phyloP scores from a whole-genome alignment of 2,888 invertebrate genomes.

The Sussaba pulchella region DNA sequence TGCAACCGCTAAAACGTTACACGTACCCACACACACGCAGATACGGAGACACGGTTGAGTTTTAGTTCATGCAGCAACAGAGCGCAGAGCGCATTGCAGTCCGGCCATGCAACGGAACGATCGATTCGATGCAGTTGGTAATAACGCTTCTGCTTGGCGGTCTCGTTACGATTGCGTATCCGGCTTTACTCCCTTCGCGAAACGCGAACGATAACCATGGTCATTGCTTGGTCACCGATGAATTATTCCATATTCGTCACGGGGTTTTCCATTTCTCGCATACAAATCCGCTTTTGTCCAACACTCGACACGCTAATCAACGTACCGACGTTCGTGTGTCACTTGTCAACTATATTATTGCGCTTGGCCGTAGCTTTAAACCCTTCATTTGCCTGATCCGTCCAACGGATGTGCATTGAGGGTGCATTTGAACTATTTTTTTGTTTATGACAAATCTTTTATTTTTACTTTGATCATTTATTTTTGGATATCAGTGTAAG shows the following conservation, averaged over 20 bases:
- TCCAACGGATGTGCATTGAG: conserved; percentile 26
- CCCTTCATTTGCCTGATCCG: conserved; percentile 1
- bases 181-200: conserved; percentile 31
- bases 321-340: conserved; percentile 35
- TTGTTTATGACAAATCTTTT: too few relatives aligned
- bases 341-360: conserved; percentile 34
- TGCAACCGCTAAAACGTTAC: too few relatives aligned
- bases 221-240: too few relatives aligned
- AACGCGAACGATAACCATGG: conserved; percentile 1
- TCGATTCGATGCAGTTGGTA: conserved; percentile 66
- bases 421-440: too few relatives aligned
- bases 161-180: conserved; percentile 53
- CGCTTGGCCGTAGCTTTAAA: conserved; percentile 19
- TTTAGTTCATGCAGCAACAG: conserved; percentile 23
- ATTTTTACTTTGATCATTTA: too few relatives aligned
- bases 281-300: conserved; percentile 42
- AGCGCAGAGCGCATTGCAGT: conserved; percentile 27
- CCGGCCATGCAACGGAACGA: conserved; percentile 44
- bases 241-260: conserved; percentile 58
- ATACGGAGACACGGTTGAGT: not conserved
- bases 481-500: too few relatives aligned
- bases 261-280: conserved; percentile 39
- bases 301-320: conserved; percentile 50
- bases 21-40: too few relatives aligned
- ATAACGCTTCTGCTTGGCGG: conserved; percentile 54